A percentile compares a stretch with the other conserved stretches of the same genome.
Conservation (phyloP, 2,113 vertebrate species). For the Dipodomys spectabilis region DNA sequence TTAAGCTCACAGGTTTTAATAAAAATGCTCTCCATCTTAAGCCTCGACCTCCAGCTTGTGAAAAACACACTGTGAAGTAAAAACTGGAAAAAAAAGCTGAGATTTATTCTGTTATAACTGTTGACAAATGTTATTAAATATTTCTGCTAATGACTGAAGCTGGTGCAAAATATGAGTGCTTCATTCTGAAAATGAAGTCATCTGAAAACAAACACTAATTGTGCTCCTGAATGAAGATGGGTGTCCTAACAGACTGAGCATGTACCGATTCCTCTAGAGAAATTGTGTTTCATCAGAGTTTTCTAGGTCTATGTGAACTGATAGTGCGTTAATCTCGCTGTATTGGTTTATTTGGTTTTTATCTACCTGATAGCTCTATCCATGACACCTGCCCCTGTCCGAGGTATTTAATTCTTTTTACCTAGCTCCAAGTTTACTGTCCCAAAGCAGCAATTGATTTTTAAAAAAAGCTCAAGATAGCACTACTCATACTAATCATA, state of each 20-base stretch:
- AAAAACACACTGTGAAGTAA: background rate
- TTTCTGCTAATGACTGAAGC: background rate
- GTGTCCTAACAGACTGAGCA: background rate
- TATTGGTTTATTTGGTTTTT: background rate
- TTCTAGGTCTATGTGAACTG: background rate
- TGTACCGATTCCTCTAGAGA: background rate
- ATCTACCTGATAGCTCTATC: background rate
- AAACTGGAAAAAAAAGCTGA: conserved; percentile 37
- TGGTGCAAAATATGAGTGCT: no score
- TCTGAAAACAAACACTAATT: background rate
- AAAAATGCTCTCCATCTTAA: background rate
- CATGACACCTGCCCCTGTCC: fast-evolving
- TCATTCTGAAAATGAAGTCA: background rate
- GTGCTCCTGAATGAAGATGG: background rate
- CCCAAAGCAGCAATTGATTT: no score
- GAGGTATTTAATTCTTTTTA: no score
- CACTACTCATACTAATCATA: background rate
- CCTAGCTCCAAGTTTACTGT: no score
- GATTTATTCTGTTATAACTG: background rate
- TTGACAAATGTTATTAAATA: background rate
- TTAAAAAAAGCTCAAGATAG: no score
- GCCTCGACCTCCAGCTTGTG: background rate
- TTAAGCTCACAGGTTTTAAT: background rate
- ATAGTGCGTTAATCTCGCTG: background rate
- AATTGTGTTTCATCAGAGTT: background rate